phyloP scores from a whole-genome alignment of 2,113 vertebrate genomes.

The Spilogale gracilis region DNA sequence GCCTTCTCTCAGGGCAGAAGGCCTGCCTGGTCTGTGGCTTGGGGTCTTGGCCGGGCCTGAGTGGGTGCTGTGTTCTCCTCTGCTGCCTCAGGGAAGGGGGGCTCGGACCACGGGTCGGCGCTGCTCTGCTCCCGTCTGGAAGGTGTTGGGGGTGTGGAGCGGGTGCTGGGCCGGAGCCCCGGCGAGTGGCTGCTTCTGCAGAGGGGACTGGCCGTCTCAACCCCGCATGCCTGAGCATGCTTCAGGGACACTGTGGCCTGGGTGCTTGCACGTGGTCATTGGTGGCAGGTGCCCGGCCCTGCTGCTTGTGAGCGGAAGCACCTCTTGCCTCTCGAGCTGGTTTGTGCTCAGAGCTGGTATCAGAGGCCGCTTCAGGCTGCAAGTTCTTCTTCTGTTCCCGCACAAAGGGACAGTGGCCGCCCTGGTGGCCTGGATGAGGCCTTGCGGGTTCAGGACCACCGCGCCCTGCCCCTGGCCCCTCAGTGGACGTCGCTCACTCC shows the following conservation, averaged over 20 bases:
- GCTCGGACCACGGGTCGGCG: not conserved
- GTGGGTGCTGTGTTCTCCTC: rapidly evolving
- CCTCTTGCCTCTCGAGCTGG: rapidly evolving
- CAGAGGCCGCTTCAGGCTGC: not conserved
- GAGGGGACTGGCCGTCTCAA: rapidly evolving
- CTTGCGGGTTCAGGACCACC: not conserved
- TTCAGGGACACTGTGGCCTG: not conserved
- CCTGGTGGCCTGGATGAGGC: no score
- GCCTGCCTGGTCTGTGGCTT: not conserved
- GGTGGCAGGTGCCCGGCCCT: rapidly evolving
- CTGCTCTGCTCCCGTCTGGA: not conserved
- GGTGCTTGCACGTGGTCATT: not conserved
- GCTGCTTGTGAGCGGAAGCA: not conserved
- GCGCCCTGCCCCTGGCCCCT: no score
- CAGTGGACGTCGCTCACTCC: not conserved
- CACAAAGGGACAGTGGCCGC: no score
- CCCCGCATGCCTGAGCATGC: no score
- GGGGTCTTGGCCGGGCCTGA: not conserved
- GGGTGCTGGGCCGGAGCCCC: rapidly evolving
- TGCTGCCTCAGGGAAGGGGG: rapidly evolving
- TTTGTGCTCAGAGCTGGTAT: no score
- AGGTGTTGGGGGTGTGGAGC: not conserved
- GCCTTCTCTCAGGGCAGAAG: not conserved
- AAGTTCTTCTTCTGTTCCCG: no score
- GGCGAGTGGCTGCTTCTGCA: not conserved